phyloP scores from a whole-genome alignment of 92 coral and sea anemone species.

The Phenganax stokvisi region DNA sequence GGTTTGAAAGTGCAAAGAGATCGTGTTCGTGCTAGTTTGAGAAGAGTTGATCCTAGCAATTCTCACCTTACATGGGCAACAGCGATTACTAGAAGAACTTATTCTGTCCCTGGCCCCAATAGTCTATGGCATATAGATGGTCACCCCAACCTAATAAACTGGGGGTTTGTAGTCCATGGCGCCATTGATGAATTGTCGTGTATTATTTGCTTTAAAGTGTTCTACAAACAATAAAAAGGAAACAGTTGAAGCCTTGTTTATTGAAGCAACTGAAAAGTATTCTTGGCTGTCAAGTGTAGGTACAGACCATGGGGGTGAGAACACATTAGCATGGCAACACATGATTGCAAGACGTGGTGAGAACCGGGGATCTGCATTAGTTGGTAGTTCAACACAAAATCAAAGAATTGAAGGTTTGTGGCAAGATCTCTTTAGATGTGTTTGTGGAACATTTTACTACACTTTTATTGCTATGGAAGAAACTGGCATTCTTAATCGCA shows the following conservation, averaged over 20 bases:
- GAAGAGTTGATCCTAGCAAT: slow-evolving; percentile 50
- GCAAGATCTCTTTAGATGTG: slow-evolving; percentile 33
- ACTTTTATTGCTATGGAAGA: slow-evolving; percentile 38
- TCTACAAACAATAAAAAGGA: slow-evolving; percentile 29
- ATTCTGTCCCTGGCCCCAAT: slow-evolving; percentile 50
- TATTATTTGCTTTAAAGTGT: slow-evolving; percentile 19
- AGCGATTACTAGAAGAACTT: slow-evolving; percentile 45
- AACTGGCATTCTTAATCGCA: slow-evolving; percentile 33
- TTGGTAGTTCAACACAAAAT: slow-evolving; percentile 29
- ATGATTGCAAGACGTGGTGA: slow-evolving; percentile 28
- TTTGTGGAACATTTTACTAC: slow-evolving; percentile 33
- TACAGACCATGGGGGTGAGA: slow-evolving; percentile 36
- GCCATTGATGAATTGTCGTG: slow-evolving; percentile 35
- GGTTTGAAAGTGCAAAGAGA: slow-evolving; percentile 55
- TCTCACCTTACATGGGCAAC: slow-evolving; percentile 48
- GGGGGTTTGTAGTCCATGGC: slow-evolving; percentile 43
- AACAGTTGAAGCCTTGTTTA: slow-evolving; percentile 19
- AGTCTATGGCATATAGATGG: slow-evolving; percentile 55
- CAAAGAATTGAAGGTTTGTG: slow-evolving; percentile 40
- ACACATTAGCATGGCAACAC: slow-evolving; percentile 22
- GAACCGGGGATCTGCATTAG: slow-evolving; percentile 15
- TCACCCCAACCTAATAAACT: slow-evolving; percentile 30
- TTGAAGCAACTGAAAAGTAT: slow-evolving; percentile 34
- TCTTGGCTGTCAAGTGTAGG: slow-evolving; percentile 36
- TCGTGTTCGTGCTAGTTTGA: slow-evolving; percentile 47